A percentile compares a stretch with the other conserved stretches of the same genome.
Evolutionary conservation across 2,888 invertebrate species (phyloP).

Genomic region (Argyresthia albistria): DNA sequence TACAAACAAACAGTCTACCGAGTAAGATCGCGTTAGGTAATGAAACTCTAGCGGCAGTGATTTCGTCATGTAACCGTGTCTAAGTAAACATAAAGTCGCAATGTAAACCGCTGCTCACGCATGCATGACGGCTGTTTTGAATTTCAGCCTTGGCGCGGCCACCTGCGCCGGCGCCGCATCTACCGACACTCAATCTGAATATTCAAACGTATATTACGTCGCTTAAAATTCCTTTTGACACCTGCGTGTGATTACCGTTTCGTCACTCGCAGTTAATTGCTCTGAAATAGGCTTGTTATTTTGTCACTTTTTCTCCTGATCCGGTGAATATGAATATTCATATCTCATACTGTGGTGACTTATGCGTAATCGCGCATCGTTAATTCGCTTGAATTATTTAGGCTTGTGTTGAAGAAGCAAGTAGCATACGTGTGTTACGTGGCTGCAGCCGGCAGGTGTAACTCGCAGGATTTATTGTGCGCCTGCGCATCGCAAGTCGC

Average conservation of each 20-base stretch:
- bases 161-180: constrained; percentile 74
- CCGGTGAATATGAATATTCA: too few relatives aligned
- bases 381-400: too few relatives aligned
- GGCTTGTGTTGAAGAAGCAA: too few relatives aligned
- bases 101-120: constrained; percentile 55
- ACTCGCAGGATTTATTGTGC: constrained; percentile 62
- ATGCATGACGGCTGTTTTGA: constrained; percentile 71
- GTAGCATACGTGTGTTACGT: too few relatives aligned
- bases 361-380: too few relatives aligned
- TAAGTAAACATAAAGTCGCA: constrained; percentile 23
- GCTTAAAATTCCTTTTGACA: constrained; percentile 60
- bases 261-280: constrained; percentile 10
- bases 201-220: constrained; percentile 64
- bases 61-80: constrained; percentile 1
- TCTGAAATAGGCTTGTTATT: too few relatives aligned
- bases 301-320: too few relatives aligned
- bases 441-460: constrained; percentile 50
- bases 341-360: too few relatives aligned
- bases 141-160: constrained; percentile 73
- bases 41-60: not conserved
- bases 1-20: too few relatives aligned
- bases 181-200: constrained; percentile 62
- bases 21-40: too few relatives aligned
- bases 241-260: constrained; percentile 55
- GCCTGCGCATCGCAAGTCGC: constrained; percentile 48